Conservation (phyloP, 2,113 vertebrate genomes). For the Halcyon senegalensis region DNA sequence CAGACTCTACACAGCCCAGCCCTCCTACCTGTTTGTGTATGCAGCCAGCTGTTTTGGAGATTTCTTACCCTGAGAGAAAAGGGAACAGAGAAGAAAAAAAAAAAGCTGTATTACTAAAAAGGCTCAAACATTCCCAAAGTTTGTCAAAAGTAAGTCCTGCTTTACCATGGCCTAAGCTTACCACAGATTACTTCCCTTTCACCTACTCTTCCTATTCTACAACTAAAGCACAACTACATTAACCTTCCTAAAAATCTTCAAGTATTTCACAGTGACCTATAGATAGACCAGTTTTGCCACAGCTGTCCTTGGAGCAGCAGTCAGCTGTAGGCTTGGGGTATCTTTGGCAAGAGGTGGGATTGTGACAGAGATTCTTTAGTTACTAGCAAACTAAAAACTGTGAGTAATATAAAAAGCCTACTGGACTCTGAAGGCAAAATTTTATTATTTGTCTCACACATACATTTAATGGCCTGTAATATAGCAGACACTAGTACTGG, state of each 20-base stretch:
- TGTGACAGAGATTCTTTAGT: slow-evolving; percentile 1
- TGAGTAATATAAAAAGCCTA: not conserved
- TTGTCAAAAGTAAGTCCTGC: not conserved
- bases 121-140: not conserved
- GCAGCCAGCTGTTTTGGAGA: slow-evolving; percentile 82
- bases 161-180: not conserved
- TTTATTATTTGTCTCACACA: not conserved
- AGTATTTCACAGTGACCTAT: not conserved
- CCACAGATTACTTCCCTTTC: not conserved
- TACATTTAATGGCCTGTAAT: not conserved
- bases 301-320: not conserved
- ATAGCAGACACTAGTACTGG: not conserved
- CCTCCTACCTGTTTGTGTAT: slow-evolving; percentile 78
- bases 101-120: not conserved
- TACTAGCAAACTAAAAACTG: not conserved
- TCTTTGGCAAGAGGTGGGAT: not conserved
- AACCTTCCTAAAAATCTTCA: not conserved
- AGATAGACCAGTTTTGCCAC: not conserved
- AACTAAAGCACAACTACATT: not conserved
- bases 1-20: not conserved
- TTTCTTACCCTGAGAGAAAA: slow-evolving; percentile 77
- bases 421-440: not conserved
- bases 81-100: not conserved
- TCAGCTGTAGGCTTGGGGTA: not conserved
- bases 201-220: not conserved